Conservation (phyloP, 2,113 vertebrate genomes). For the Pleuronectes platessa region DNA sequence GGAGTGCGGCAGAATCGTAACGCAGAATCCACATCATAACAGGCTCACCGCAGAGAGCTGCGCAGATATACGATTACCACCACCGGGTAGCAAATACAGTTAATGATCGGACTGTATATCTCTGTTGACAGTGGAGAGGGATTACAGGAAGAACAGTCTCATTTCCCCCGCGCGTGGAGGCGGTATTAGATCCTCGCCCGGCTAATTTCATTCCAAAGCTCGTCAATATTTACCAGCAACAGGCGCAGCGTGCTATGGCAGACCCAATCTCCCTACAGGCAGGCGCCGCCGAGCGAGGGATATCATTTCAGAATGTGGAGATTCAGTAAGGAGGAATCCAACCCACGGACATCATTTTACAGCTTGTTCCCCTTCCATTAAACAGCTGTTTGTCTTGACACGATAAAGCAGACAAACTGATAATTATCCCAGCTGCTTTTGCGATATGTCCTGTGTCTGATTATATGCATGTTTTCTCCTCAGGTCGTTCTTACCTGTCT, state of each 20-base stretch:
- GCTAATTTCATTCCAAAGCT: constrained; percentile 76
- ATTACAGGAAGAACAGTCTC: constrained; percentile 78
- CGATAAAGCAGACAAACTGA: constrained; percentile 33
- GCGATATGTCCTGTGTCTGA: constrained; percentile 2
- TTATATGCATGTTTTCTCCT: constrained; percentile 23
- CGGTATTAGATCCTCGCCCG: constrained; percentile 76
- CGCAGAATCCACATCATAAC: constrained; percentile 67
- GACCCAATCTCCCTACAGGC: constrained; percentile 45
- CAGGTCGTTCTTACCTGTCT: constrained; percentile 33
- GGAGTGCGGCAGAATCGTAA: constrained; percentile 69
- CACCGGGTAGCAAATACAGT: constrained; percentile 62
- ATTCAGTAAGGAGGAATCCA: constrained; percentile 35
- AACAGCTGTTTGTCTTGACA: constrained; percentile 52
- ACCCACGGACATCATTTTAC: constrained; percentile 19
- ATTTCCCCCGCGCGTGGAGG: constrained; percentile 74
- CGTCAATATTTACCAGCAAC: constrained; percentile 81
- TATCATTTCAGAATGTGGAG: constrained; percentile 32
- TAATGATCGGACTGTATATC: constrained; percentile 70
- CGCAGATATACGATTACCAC: constrained; percentile 46
- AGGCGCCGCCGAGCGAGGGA: constrained; percentile 18
- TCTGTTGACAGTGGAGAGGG: constrained; percentile 73
- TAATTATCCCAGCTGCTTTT: constrained; percentile 40
- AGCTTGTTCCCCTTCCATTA: constrained; percentile 20
- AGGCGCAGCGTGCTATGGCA: constrained; percentile 49
- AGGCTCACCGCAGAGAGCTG: constrained; percentile 39